Conservation (phyloP, 2,888 invertebrate genomes). For the Acronicta aceris region DNA sequence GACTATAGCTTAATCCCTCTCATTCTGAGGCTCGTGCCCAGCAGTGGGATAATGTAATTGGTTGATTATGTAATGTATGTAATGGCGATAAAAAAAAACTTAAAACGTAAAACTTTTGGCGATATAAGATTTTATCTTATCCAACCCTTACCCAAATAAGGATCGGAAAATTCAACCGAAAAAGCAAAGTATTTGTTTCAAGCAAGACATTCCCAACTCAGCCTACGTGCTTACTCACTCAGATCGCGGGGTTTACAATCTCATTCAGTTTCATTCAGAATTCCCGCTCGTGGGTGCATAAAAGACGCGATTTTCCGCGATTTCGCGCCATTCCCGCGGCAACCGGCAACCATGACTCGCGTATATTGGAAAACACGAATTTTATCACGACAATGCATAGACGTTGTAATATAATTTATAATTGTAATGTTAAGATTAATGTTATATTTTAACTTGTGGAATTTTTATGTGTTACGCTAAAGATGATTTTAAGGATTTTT, state of each 20-base stretch:
- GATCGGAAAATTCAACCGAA: too few species aligned
- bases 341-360: constrained; percentile 62
- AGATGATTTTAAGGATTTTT: constrained; percentile 56
- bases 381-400: constrained; percentile 53
- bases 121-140: too few species aligned
- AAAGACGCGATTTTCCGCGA: constrained; percentile 63
- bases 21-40: too few species aligned
- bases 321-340: constrained; percentile 76
- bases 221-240: constrained; percentile 41
- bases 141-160: too few species aligned
- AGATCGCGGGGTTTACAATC: constrained; percentile 41
- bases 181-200: not conserved
- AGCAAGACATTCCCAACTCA: constrained; percentile 3
- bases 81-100: too few species aligned
- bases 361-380: constrained; percentile 52
- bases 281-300: constrained; percentile 61
- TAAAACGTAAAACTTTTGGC: too few species aligned
- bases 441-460: constrained; percentile 47
- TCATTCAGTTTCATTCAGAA: constrained; percentile 64
- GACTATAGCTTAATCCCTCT: too few species aligned
- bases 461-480: constrained; percentile 44
- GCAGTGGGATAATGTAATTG: too few species aligned
- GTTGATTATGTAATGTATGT: too few species aligned
- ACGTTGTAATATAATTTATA: constrained; percentile 44
- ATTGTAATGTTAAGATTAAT: constrained; percentile 21